Percentiles rank a stretch among this genome's conserved stretches.
Conservation (phyloP, 2,888 invertebrate species). For the Eulithis prunata region DNA sequence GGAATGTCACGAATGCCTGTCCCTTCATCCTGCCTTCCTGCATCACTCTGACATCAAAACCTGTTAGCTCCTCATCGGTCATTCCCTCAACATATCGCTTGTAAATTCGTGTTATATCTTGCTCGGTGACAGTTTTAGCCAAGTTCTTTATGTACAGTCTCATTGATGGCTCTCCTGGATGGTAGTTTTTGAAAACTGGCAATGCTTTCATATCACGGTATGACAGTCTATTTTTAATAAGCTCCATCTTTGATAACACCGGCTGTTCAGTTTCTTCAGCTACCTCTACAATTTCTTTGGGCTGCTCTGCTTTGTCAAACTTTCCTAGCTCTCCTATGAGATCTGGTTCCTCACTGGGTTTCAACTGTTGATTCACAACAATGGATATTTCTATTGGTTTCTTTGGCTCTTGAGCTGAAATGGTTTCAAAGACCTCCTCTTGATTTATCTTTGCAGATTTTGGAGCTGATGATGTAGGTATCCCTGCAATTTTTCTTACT, state of each 20-base stretch:
- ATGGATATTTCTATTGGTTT: constrained; percentile 73
- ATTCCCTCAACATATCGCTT: constrained; percentile 84
- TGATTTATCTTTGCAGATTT: constrained; percentile 65
- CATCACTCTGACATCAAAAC: constrained; percentile 91
- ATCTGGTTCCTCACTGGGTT: constrained; percentile 63
- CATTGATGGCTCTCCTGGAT: constrained; percentile 90
- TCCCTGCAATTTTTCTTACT: constrained; percentile 61
- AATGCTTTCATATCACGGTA: constrained; percentile 88
- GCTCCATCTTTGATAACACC: constrained; percentile 86
- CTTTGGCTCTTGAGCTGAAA: constrained; percentile 57
- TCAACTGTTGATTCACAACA: constrained; percentile 68
- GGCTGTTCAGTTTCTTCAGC: constrained; percentile 58
- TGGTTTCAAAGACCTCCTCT: constrained; percentile 73
- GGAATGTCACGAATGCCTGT: constrained; percentile 95
- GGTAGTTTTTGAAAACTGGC: constrained; percentile 94
- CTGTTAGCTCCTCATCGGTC: constrained; percentile 70
- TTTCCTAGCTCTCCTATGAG: constrained; percentile 74
- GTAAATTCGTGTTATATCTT: constrained; percentile 91
- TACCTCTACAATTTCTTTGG: constrained; percentile 46
- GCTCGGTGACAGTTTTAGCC: constrained; percentile 89
- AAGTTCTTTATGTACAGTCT: constrained; percentile 97
- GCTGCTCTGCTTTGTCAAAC: constrained; percentile 62
- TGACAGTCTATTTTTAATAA: constrained; percentile 88
- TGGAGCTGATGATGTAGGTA: constrained; percentile 50
- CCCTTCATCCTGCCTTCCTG: constrained; percentile 98